Percentiles rank a stretch among this genome's conserved stretches.
Evolutionary conservation across 2,797 vertebrate species (phyloP).

Genomic region (Calcarius lapponicus): DNA sequence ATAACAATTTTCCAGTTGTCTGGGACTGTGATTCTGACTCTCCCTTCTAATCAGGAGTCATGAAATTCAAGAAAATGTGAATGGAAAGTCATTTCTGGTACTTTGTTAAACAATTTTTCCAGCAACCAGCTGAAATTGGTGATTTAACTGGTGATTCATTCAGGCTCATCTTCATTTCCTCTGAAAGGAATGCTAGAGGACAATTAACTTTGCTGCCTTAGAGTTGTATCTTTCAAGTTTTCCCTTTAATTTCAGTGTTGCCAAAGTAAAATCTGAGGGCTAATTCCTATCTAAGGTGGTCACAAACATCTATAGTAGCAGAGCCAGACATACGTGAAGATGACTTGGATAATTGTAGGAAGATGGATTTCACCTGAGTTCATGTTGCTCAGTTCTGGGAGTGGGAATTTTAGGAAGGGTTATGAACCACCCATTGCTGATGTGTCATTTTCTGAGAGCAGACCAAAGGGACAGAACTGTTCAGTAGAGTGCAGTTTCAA

Average conservation of each 20-base stretch:
- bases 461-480: not conserved
- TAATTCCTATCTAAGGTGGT: not conserved
- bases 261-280: constrained; percentile 4
- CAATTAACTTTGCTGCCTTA: not conserved
- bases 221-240: not conserved
- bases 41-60: not conserved
- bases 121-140: not conserved
- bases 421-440: not conserved
- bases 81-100: not conserved
- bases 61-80: not conserved
- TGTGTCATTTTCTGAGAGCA: not conserved
- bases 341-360: not conserved
- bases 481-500: not conserved
- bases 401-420: not conserved
- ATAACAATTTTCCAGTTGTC: not conserved
- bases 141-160: not conserved
- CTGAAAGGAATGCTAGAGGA: not conserved
- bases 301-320: not conserved
- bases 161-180: not conserved
- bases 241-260: constrained; percentile 13
- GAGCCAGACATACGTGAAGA: not conserved
- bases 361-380: not conserved
- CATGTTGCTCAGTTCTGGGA: not conserved
- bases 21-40: not conserved
- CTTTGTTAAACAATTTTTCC: not conserved